Conservation (phyloP, 2,888 invertebrate species). For the Hypena proboscidalis region DNA sequence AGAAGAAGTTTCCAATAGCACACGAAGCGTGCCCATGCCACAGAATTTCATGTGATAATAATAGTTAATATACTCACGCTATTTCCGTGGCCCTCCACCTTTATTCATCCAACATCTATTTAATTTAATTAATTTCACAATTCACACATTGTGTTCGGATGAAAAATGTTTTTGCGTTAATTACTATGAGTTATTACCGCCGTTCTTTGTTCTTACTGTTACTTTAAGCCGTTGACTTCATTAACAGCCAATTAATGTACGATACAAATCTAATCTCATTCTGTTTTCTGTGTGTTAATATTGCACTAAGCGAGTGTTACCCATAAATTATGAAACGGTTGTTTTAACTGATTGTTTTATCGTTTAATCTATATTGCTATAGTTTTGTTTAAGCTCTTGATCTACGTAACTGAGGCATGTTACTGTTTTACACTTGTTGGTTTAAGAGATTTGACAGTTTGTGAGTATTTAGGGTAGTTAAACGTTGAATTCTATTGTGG, state of each 20-base stretch:
- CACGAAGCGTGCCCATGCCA: too few relatives aligned
- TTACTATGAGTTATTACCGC: slow-evolving; percentile 47
- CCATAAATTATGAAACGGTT: slow-evolving; percentile 47
- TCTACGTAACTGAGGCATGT: slow-evolving; percentile 29
- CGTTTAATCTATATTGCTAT: slow-evolving; percentile 37
- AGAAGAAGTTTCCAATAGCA: too few relatives aligned
- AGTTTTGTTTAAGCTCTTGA: slow-evolving; percentile 32
- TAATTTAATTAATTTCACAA: slow-evolving; percentile 48
- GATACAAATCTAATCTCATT: slow-evolving; percentile 60
- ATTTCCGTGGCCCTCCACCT: slow-evolving; percentile 30
- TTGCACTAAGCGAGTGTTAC: slow-evolving; percentile 46
- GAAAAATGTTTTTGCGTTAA: slow-evolving; percentile 49
- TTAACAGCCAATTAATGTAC: slow-evolving; percentile 60
- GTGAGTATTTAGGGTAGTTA: too few relatives aligned
- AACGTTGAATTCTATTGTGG: too few relatives aligned
- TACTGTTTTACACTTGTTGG: slow-evolving; percentile 25
- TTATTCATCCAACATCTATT: slow-evolving; percentile 35
- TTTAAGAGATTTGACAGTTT: too few relatives aligned
- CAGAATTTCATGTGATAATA: too few relatives aligned
- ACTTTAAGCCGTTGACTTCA: slow-evolving; percentile 57
- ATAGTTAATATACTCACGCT: neutral
- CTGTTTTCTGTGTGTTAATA: slow-evolving; percentile 43
- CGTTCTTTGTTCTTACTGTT: slow-evolving; percentile 49
- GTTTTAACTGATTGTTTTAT: slow-evolving; percentile 53
- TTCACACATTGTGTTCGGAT: slow-evolving; percentile 45